Evolutionary conservation across 2,113 vertebrate species (phyloP).

Genomic region (Podiceps cristatus): DNA sequence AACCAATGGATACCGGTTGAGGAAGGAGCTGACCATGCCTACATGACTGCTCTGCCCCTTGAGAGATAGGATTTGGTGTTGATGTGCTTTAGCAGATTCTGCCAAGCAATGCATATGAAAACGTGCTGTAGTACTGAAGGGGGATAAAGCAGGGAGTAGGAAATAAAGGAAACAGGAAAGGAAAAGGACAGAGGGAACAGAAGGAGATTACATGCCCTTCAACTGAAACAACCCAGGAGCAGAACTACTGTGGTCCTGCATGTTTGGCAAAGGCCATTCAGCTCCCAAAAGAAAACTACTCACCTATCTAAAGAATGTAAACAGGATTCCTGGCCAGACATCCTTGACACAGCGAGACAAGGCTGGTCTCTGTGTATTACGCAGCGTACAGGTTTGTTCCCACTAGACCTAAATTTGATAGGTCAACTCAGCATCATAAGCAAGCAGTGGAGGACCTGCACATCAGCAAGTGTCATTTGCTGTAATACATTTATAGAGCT

Average conservation of each 20-base stretch:
- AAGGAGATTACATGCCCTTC: background rate
- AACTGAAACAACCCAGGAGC: background rate
- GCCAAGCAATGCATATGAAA: background rate
- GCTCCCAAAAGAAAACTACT: background rate
- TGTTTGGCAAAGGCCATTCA: background rate
- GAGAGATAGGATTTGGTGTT: background rate
- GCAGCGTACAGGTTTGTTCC: background rate
- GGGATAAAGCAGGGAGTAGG: background rate
- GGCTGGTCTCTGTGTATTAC: background rate
- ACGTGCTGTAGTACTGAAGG: background rate
- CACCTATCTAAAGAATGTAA: background rate
- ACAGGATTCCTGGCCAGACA: slow-evolving; percentile 8
- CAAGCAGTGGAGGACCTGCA: background rate
- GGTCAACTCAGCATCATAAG: background rate
- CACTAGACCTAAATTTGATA: background rate
- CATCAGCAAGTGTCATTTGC: background rate
- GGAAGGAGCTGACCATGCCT: background rate
- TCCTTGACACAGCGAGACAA: background rate
- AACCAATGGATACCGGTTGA: background rate
- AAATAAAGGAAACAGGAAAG: background rate
- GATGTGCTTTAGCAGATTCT: background rate
- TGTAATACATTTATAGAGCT: background rate
- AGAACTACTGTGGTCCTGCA: background rate
- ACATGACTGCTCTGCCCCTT: background rate
- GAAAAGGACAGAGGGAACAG: background rate